Percentiles rank a stretch among this genome's conserved stretches.
Evolutionary conservation across 2,888 invertebrate genomes (phyloP).

Genomic region (Tuta absoluta): DNA sequence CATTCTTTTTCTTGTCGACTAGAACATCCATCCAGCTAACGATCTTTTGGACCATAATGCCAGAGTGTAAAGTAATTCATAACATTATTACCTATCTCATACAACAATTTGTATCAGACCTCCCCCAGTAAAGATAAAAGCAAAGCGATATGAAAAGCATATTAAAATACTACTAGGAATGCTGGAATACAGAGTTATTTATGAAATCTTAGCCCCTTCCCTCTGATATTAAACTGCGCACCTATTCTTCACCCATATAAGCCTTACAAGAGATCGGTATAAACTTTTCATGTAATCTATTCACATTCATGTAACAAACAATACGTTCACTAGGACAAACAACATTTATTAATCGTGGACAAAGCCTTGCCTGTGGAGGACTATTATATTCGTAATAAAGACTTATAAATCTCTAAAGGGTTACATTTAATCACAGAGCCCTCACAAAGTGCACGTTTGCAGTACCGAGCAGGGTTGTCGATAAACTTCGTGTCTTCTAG

Average conservation of each 20-base stretch:
- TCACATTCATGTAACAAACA: conserved; percentile 57
- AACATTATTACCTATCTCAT: no score
- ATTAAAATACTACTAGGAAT: no score
- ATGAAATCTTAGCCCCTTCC: not conserved
- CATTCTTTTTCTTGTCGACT: no score
- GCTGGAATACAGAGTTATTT: not conserved
- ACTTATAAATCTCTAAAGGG: conserved; percentile 75
- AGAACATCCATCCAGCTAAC: no score
- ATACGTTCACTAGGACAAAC: conserved; percentile 66
- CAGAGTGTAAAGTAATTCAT: no score
- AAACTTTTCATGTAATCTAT: conserved; percentile 57
- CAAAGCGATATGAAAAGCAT: no score
- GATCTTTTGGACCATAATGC: no score
- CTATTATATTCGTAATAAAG: conserved; percentile 65
- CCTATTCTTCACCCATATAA: conserved; percentile 25
- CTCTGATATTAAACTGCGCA: conserved; percentile 2
- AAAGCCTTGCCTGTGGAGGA: conserved; percentile 51
- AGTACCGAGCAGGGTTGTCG: conserved; percentile 1
- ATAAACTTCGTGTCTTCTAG: no score
- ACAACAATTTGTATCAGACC: no score
- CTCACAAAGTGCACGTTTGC: conserved; percentile 68
- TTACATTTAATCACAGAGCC: conserved; percentile 76
- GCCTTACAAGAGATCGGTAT: conserved; percentile 40
- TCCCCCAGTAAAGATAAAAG: no score
- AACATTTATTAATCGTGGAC: conserved; percentile 63